Base-by-base conservation (phyloP, 2,797 vertebrate genomes). In the Huso huso region DNA sequence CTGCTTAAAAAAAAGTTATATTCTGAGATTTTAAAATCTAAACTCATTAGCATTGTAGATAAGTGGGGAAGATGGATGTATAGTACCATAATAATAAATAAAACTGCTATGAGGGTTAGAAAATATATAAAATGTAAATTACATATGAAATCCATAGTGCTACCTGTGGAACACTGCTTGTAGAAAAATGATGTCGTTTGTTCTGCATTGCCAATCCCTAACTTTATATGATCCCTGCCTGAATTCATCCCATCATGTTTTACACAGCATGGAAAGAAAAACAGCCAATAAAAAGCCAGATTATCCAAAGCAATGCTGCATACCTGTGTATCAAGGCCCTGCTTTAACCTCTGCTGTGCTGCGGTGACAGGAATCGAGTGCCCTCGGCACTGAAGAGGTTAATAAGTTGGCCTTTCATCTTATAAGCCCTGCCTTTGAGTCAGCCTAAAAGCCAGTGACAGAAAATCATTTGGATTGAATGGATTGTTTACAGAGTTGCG, bases 401-500 rank as follows among this genome's bases (percentile, higher is more conserved):
- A 77, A 80, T 77, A 77, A 80, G 75, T 73, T 76, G 75, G 75
- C 69, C 59, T 71, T 74, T 75, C 72, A 73, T 64, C 66, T 49
- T 6, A 61, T 70, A 74, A 73, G 70, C 72, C 69, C 72, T 69
- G 67, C 70, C 72, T 75, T 75, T 75, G 77, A 77, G 73, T 73
- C 68, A 66, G 66, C 53, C 58, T 66, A 72, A 80, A 80, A 72
- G 75, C 74, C 48, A 73, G 68, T 71, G 78, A 78, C 78, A 78
- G 78, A 76, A 78, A 80, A 80, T 80, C 75, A 80, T 78, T 80
- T 76, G 72, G 74, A 74, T 72, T 74, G 75, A 77, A 77, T 72
- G 66, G n/a, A 69, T 70, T 37, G 23, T 37, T 71, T 67, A 68
- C 68, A 69, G 77, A 74, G 73, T 69, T 72, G 66, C 66, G 70